phyloP scores from a whole-genome alignment of 2,888 invertebrate genomes.

The Seira sanloemensis region DNA sequence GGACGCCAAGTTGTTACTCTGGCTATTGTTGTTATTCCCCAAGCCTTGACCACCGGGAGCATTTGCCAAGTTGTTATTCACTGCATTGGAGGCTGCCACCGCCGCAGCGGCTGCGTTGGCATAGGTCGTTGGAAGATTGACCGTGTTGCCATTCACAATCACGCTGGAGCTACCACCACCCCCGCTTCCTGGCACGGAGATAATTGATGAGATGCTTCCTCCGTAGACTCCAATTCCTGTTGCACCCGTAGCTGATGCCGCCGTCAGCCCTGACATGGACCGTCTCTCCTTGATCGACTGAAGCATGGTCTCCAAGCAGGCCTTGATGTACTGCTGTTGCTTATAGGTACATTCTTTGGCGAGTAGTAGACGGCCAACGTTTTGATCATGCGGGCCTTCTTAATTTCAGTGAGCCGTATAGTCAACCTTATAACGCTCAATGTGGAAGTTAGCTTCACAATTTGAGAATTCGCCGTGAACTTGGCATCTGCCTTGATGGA shows the following conservation, averaged over 20 bases:
- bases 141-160: constrained; percentile 47
- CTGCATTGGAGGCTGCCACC: constrained; percentile 66
- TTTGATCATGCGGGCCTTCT: constrained; percentile 97
- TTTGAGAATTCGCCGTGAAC: constrained; percentile 98
- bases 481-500: constrained; percentile 97
- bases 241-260: constrained; percentile 24
- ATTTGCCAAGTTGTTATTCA: constrained; percentile 67
- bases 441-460: constrained; percentile 95
- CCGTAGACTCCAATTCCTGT: constrained; percentile 17
- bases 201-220: constrained; percentile 24
- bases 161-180: constrained; percentile 22
- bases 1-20: constrained; percentile 31
- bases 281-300: constrained; percentile 73
- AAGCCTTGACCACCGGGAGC: constrained; percentile 28
- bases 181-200: constrained; percentile 34
- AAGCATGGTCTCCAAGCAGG: constrained; percentile 81
- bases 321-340: constrained; percentile 92
- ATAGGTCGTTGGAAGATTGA: constrained; percentile 63
- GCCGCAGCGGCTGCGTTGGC: constrained; percentile 71
- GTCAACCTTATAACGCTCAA: constrained; percentile 96
- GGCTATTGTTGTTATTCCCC: constrained; percentile 32
- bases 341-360: constrained; percentile 96
- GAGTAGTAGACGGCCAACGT: constrained; percentile 98
- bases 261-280: constrained; percentile 72
- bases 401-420: constrained; percentile 94